Evolutionary conservation across 2,797 vertebrate genomes (phyloP).

Genomic region (Rhinophrynus dorsalis): DNA sequence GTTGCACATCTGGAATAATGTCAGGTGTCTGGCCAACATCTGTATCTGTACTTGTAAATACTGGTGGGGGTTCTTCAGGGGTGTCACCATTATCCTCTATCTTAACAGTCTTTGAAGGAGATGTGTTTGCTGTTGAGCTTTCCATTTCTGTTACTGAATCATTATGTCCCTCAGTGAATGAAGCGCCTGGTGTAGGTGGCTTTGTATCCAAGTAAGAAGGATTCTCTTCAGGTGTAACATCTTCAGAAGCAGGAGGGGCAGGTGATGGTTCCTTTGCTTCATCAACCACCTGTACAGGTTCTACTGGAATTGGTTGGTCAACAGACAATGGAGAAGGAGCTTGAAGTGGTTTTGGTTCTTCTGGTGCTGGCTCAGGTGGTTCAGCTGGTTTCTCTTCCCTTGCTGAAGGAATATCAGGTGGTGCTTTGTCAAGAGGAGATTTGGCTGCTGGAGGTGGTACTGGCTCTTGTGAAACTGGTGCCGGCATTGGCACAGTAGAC

Average conservation of each 20-base stretch:
- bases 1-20: constrained; percentile 65
- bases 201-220: constrained; percentile 71
- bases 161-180: constrained; percentile 60
- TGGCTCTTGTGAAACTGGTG: constrained; percentile 47
- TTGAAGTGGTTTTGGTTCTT: constrained; percentile 64
- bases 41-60: constrained; percentile 37
- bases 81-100: constrained; percentile 60
- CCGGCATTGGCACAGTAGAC: constrained; percentile 3
- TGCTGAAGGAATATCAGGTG: constrained; percentile 44
- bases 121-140: constrained; percentile 55
- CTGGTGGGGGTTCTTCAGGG: constrained; percentile 56
- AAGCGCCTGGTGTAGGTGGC: constrained; percentile 78
- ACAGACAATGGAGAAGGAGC: constrained; percentile 59
- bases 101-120: constrained; percentile 66
- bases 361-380: constrained; percentile 59
- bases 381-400: constrained; percentile 66
- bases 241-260: constrained; percentile 59
- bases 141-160: constrained; percentile 68
- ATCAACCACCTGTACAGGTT: constrained; percentile 57
- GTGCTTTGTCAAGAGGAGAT: constrained; percentile 51
- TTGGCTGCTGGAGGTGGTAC: constrained; percentile 48
- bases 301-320: constrained; percentile 58
- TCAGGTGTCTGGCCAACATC: constrained; percentile 68
- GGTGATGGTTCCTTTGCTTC: constrained; percentile 61
- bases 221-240: constrained; percentile 59